Conservation (phyloP, 1,140 invertebrate species). For the Saccostrea glomerata region DNA sequence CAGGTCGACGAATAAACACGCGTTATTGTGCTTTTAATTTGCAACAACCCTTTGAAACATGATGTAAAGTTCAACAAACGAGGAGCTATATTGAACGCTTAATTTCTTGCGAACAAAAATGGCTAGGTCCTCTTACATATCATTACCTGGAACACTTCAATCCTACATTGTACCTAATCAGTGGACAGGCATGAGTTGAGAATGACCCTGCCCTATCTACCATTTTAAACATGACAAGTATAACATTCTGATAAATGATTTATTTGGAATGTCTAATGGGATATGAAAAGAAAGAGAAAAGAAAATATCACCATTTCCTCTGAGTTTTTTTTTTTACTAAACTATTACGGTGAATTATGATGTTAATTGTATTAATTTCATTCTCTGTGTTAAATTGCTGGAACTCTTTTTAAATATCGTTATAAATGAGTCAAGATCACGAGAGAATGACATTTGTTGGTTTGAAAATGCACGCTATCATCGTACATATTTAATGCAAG, state of each 20-base stretch:
- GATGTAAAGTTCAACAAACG: not conserved
- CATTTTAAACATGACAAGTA: not conserved
- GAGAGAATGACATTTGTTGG: conserved; percentile 7
- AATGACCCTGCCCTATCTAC: not conserved
- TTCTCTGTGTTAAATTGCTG: conserved; percentile 36
- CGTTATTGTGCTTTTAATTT: not conserved
- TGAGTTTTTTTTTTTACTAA: not conserved
- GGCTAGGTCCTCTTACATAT: not conserved
- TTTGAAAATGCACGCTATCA: not conserved
- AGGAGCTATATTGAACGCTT: conserved; percentile 20
- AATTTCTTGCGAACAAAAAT: conserved; percentile 32
- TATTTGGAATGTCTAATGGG: not conserved
- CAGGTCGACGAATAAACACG: not conserved
- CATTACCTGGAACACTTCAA: not conserved
- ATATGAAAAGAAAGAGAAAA: conserved; percentile 20
- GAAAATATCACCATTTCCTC: conserved; percentile 18
- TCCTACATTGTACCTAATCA: not conserved
- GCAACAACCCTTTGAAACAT: not conserved
- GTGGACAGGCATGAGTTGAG: not conserved
- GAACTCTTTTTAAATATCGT: conserved; percentile 13
- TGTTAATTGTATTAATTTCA: conserved; percentile 27
- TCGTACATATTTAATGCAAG: not conserved
- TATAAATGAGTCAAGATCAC: conserved; percentile 9
- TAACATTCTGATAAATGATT: conserved; percentile 20
- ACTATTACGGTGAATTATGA: conserved; percentile 25